Conservation (phyloP, 2,797 vertebrate species). For the Macropus fuliginosus region DNA sequence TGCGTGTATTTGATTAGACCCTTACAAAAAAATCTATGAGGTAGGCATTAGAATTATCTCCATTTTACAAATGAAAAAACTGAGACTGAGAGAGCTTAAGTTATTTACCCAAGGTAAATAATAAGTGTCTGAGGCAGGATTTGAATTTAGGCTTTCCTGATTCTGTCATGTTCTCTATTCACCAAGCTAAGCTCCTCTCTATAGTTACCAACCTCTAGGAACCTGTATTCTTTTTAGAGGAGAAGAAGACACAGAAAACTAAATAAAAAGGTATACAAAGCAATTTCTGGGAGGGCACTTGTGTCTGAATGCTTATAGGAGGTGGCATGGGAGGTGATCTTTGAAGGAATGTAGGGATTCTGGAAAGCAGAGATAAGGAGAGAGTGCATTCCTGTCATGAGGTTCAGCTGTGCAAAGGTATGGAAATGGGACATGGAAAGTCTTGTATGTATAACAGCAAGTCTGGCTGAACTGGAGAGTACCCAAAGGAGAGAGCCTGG, state of each 20-base stretch:
- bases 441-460: background rate
- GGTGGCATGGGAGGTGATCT: background rate
- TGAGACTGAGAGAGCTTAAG: background rate
- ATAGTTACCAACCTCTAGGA: background rate
- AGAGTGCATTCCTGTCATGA: background rate
- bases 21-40: background rate
- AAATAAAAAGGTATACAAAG: background rate
- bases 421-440: background rate
- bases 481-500: background rate
- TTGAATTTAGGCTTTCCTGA: background rate
- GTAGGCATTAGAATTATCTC: background rate
- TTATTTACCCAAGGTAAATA: background rate
- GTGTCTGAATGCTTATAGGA: background rate
- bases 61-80: background rate
- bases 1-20: background rate
- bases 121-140: background rate
- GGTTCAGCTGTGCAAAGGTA: background rate
- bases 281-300: background rate
- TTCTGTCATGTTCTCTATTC: background rate
- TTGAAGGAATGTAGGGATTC: background rate
- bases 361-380: background rate
- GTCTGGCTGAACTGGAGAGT: background rate
- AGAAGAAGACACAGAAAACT: background rate
- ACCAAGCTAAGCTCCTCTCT: background rate
- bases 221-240: background rate